Percentiles rank a stretch among this genome's conserved stretches.
These are phyloP conservation scores for Embidobia sp. DNA, from an alignment of 2,888 invertebrate genomes.

Conservation along the genomic window DNA sequence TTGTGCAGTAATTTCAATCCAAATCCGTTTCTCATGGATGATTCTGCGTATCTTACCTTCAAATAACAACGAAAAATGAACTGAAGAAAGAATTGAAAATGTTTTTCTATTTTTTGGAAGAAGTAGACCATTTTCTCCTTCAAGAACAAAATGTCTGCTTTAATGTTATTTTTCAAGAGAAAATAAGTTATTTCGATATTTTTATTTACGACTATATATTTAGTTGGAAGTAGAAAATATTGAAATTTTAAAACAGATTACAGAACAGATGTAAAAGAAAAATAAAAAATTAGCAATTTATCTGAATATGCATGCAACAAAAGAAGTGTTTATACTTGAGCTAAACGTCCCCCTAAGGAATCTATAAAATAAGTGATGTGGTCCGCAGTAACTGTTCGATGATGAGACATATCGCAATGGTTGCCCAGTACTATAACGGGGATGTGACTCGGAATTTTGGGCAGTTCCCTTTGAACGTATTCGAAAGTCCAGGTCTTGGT, in stretches of 20 bases:
- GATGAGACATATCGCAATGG: constrained; percentile 98
- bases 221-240: no score
- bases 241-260: no score
- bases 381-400: constrained; percentile 90
- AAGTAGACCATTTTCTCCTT: no score
- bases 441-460: constrained; percentile 89
- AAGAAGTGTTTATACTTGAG: no score
- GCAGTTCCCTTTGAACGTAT: constrained; percentile 94
- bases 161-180: no score
- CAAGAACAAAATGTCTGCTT: no score
- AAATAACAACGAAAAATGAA: constrained; percentile 1
- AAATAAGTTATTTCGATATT: no score
- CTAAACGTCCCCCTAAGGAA: constrained; percentile 82
- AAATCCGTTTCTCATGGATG: constrained; percentile 97
- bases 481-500: constrained; percentile 99
- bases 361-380: constrained; percentile 88
- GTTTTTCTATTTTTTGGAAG: no score
- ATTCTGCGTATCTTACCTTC: constrained; percentile 92
- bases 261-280: background rate
- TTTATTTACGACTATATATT: no score
- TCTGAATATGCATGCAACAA: no score
- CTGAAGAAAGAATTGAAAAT: no score
- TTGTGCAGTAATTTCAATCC: constrained; percentile 95
- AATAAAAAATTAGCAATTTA: background rate
- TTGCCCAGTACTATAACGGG: constrained; percentile 95